Conservation (phyloP, 2,113 vertebrate genomes). For the Vireo altiloquus region DNA sequence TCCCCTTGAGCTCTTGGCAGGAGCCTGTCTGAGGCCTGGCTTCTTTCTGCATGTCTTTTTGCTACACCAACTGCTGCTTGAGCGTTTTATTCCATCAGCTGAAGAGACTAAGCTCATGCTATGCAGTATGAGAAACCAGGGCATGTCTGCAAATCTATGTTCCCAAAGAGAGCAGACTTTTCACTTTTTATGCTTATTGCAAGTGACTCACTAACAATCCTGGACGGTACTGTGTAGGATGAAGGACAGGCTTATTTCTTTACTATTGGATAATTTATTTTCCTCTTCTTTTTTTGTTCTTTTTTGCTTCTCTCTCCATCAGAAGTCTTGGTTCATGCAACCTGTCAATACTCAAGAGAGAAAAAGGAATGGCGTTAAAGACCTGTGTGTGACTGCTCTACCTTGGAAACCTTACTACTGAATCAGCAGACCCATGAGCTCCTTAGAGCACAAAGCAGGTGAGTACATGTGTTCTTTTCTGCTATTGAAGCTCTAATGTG, state of each 20-base stretch:
- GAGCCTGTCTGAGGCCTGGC: neutral
- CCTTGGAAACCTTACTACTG: neutral
- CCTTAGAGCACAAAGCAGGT: neutral
- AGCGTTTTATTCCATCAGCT: neutral
- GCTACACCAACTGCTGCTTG: neutral
- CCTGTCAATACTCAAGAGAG: neutral
- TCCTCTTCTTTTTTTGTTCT: neutral
- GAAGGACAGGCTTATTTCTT: neutral
- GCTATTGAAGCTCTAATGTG: neutral
- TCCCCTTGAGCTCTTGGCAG: neutral
- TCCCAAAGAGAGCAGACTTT: neutral
- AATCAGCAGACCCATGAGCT: neutral
- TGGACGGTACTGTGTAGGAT: neutral
- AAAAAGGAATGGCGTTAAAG: neutral
- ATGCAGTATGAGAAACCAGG: neutral
- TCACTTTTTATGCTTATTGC: neutral
- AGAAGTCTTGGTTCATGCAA: neutral
- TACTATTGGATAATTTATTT: neutral
- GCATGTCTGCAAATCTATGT: neutral
- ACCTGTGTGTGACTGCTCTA: neutral
- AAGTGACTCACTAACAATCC: neutral
- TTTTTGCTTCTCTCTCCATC: accelerated
- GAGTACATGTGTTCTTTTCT: neutral
- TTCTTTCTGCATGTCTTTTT: neutral
- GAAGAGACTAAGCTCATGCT: neutral